These are phyloP conservation scores for Phrynosoma platyrhinos DNA, from an alignment of 2,113 vertebrate species.

Conservation along the genomic window DNA sequence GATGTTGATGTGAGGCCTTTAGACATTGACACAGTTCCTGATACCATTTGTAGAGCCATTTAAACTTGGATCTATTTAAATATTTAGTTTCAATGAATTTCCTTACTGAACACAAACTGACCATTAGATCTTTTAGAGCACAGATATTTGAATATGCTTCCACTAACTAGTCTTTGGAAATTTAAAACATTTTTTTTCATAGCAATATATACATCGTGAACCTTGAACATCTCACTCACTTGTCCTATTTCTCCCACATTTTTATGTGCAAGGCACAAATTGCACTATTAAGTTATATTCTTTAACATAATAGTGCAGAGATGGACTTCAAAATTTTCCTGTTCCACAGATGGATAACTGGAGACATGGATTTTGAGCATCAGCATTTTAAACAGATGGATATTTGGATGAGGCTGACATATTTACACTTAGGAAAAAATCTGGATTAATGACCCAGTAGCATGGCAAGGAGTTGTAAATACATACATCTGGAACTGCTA, in stretches of 20 bases:
- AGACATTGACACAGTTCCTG: slow-evolving; percentile 17
- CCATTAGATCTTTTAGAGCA: not conserved
- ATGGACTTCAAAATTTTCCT: slow-evolving; percentile 34
- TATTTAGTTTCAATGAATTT: not conserved
- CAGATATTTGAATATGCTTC: not conserved
- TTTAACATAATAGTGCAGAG: slow-evolving; percentile 16
- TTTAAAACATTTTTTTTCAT: not conserved
- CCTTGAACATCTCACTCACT: not conserved
- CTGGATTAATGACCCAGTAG: slow-evolving; percentile 23
- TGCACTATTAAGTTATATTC: too few species aligned
- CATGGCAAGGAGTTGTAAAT: rapidly evolving
- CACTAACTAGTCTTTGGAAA: slow-evolving; percentile 26
- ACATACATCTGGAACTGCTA: not conserved
- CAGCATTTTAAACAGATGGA: not conserved
- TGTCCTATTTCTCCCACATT: not conserved
- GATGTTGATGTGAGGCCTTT: not conserved
- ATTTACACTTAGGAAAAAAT: not conserved
- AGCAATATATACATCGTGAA: not conserved
- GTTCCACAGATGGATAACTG: slow-evolving; percentile 34
- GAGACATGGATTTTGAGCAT: not conserved
- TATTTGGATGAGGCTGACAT: not conserved
- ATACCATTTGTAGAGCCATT: not conserved
- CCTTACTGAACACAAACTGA: not conserved
- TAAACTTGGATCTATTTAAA: slow-evolving; percentile 1
- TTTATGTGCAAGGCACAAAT: not conserved